These are phyloP conservation scores for Drosophila diplacantha DNA, from an alignment of 2,888 invertebrate genomes.

Conservation along the genomic window DNA sequence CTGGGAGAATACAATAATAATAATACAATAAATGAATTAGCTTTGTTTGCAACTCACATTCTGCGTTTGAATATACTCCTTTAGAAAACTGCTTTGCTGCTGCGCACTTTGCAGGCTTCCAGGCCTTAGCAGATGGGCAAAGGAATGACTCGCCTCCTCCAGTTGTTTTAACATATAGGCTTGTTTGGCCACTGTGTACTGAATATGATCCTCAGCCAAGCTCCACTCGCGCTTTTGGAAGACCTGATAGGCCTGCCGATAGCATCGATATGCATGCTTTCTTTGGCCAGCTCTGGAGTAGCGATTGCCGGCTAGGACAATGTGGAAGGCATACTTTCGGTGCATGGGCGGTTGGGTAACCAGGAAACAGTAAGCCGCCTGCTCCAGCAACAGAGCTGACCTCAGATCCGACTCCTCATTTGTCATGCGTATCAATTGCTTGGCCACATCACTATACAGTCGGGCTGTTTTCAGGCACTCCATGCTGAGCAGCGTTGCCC, in stretches of 20 bases:
- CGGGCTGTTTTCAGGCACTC: conserved; percentile 90
- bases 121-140: conserved; percentile 86
- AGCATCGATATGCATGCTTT: conserved; percentile 93
- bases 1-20: conserved; percentile 43
- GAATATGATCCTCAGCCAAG: conserved; percentile 96
- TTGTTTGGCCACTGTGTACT: conserved; percentile 94
- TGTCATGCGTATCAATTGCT: conserved; percentile 95
- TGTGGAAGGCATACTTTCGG: conserved; percentile 96
- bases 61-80: conserved; percentile 91
- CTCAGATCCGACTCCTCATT: conserved; percentile 98
- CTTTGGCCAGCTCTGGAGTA: conserved; percentile 95
- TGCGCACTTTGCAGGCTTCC: conserved; percentile 84
- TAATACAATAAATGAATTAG: too few relatives aligned
- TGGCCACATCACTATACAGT: conserved; percentile 94
- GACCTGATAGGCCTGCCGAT: conserved; percentile 93
- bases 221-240: conserved; percentile 87
- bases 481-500: conserved; percentile 92
- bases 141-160: conserved; percentile 85
- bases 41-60: conserved; percentile 80
- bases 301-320: conserved; percentile 96
- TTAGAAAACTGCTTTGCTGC: conserved; percentile 89
- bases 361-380: conserved; percentile 95
- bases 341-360: conserved; percentile 83
- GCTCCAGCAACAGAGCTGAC: conserved; percentile 95
- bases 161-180: conserved; percentile 88